A percentile compares a stretch with the other conserved stretches of the same genome.
These are phyloP conservation scores for Colossoma macropomum DNA, from an alignment of 2,113 vertebrate genomes.

Conservation along the genomic window DNA sequence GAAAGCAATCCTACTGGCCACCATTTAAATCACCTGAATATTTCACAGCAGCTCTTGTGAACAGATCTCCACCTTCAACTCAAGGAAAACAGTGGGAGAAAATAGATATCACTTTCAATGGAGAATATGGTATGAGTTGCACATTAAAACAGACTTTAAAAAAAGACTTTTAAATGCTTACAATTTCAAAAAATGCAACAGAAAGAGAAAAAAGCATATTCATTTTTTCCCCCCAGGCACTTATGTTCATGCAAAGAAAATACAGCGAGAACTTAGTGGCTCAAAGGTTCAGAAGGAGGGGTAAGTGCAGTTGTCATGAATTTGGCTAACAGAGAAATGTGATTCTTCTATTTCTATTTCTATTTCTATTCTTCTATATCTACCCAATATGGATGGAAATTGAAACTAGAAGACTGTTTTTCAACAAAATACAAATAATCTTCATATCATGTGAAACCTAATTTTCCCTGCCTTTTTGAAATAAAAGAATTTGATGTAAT, in stretches of 20 bases:
- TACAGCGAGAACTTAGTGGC: background rate
- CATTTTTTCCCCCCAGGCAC: background rate
- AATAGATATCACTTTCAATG: background rate
- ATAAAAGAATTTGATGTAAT: too few relatives aligned
- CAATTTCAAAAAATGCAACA: background rate
- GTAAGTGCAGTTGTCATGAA: background rate
- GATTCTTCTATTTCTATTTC: background rate
- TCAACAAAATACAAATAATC: too few relatives aligned
- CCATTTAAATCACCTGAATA: conserved; percentile 17
- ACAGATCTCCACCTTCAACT: background rate
- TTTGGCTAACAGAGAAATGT: too few relatives aligned
- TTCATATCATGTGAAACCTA: too few relatives aligned
- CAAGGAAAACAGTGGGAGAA: conserved; percentile 16
- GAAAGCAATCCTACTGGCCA: conserved; percentile 13
- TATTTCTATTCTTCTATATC: too few relatives aligned
- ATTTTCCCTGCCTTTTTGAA: too few relatives aligned
- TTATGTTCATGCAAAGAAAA: background rate
- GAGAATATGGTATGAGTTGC: conserved; percentile 11
- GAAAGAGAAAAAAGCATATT: background rate
- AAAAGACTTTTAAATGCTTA: background rate
- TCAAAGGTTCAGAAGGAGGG: background rate
- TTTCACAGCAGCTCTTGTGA: background rate
- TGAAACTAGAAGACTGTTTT: too few relatives aligned
- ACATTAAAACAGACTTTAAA: background rate
- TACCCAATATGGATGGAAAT: too few relatives aligned